Evolutionary conservation across 1,140 invertebrate species (phyloP).

Genomic region (Hydropsyche tenuis): DNA sequence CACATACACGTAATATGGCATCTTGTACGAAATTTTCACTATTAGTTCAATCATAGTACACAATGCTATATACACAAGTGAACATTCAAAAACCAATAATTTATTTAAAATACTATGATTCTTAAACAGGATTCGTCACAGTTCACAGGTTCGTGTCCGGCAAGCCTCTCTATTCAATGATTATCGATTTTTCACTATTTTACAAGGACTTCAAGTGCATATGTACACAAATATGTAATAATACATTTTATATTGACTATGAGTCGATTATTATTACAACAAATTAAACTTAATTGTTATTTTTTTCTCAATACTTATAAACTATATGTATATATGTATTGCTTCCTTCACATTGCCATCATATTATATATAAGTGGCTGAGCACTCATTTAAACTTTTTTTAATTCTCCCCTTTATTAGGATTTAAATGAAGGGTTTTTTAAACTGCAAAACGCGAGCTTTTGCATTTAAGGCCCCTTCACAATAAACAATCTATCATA

Average conservation of each 20-base stretch:
- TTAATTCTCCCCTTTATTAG: constrained; percentile 3
- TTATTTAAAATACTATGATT: constrained; percentile 38
- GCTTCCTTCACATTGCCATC: constrained; percentile 50
- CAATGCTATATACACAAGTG: constrained; percentile 48
- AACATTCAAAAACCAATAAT: constrained; percentile 47
- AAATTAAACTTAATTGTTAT: constrained; percentile 41
- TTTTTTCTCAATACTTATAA: constrained; percentile 29
- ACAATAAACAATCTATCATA: not conserved
- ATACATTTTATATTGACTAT: constrained; percentile 44
- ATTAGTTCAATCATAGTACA: constrained; percentile 37
- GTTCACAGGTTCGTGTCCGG: not conserved
- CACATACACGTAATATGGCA: constrained; percentile 42
- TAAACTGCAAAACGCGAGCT: not conserved
- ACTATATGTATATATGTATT: constrained; percentile 48
- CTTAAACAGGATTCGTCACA: not conserved
- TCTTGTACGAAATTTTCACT: constrained; percentile 39
- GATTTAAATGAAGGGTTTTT: constrained; percentile 8
- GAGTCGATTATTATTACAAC: constrained; percentile 38
- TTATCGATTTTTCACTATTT: constrained; percentile 25
- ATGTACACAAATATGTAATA: constrained; percentile 21
- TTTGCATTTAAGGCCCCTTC: constrained; percentile 25
- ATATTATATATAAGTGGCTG: constrained; percentile 16
- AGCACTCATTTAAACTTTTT: constrained; percentile 9
- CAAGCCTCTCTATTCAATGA: constrained; percentile 24
- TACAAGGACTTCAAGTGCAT: not conserved